These are phyloP conservation scores for Cantharis lateralis DNA, from an alignment of 2,888 invertebrate genomes.

Conservation along the genomic window DNA sequence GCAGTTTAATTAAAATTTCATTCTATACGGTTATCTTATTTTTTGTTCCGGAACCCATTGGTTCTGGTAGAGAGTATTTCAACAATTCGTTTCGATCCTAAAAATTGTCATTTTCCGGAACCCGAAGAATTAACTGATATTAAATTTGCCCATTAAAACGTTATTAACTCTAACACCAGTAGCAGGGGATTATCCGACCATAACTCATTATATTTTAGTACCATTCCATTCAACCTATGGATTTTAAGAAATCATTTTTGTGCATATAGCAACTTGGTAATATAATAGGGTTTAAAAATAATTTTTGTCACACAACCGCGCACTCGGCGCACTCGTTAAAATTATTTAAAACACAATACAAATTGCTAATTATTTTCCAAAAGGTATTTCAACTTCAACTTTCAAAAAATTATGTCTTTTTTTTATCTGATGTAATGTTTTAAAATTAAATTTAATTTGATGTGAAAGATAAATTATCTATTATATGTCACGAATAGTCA, in stretches of 20 bases:
- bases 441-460: neutral
- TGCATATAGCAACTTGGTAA: neutral
- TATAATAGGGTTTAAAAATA: neutral
- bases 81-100: neutral
- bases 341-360: neutral
- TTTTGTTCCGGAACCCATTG: neutral
- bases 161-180: constrained; percentile 1
- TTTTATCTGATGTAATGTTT: neutral
- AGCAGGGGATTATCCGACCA: neutral
- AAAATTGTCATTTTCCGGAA: constrained; percentile 2
- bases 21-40: neutral
- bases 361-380: neutral
- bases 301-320: neutral
- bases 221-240: neutral
- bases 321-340: neutral
- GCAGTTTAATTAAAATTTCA: neutral
- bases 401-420: neutral
- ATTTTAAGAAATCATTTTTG: neutral
- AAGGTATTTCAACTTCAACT: neutral
- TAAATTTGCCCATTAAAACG: neutral
- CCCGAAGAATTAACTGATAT: neutral
- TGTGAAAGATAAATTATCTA: neutral
- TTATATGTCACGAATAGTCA: neutral
- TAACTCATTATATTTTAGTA: neutral
- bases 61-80: neutral